These are phyloP conservation scores for Norana najaformis DNA, from an alignment of 2,888 invertebrate genomes.

Conservation along the genomic window DNA sequence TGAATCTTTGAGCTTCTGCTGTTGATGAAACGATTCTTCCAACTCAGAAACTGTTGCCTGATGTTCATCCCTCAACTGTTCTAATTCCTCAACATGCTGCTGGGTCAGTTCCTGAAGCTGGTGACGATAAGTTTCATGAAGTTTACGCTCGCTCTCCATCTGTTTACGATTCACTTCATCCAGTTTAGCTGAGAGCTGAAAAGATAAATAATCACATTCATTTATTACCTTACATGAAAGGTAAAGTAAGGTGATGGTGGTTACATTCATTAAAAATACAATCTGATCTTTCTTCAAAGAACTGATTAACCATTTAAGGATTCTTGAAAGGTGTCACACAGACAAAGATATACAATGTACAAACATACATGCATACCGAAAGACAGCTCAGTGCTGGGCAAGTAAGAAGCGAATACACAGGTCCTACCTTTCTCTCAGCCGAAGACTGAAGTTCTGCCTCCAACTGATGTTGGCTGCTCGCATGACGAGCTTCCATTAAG, in stretches of 20 bases:
- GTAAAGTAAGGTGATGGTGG: neutral
- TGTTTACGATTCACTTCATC: constrained; percentile 49
- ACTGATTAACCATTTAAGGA: too few relatives aligned
- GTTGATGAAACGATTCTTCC: constrained; percentile 48
- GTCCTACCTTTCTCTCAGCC: constrained; percentile 53
- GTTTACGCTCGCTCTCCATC: constrained; percentile 45
- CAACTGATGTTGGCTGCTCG: constrained; percentile 53
- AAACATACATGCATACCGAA: neutral
- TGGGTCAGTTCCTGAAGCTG: constrained; percentile 52
- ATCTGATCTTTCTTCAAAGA: too few relatives aligned
- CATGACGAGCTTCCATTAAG: constrained; percentile 57
- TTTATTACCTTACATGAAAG: neutral
- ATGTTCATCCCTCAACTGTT: constrained; percentile 47
- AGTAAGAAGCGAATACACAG: neutral
- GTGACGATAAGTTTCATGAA: constrained; percentile 50
- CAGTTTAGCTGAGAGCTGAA: constrained; percentile 53
- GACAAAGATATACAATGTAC: too few relatives aligned
- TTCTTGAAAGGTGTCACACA: neutral
- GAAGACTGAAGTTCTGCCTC: constrained; percentile 54
- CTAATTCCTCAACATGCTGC: constrained; percentile 51
- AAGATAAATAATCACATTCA: constrained; percentile 9
- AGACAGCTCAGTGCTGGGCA: neutral
- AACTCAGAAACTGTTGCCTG: constrained; percentile 50
- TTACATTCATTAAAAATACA: too few relatives aligned
- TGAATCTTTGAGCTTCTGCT: neutral